Base-by-base conservation (phyloP, 2,113 vertebrate species). In the Crotophaga sulcirostris region DNA sequence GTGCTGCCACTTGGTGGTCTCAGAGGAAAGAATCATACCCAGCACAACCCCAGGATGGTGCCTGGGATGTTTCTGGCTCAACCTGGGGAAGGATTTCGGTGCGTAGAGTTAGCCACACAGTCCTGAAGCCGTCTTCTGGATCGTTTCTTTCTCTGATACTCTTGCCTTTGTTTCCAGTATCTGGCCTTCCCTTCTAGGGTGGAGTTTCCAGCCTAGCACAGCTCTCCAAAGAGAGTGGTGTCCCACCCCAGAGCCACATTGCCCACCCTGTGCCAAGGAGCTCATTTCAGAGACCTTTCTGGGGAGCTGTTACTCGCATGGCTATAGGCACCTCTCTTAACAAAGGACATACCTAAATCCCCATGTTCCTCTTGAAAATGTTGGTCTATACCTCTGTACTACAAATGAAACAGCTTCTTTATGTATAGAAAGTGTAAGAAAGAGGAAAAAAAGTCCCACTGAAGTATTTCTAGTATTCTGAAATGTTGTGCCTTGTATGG, bases 51-150 rank as follows among this genome's bases (percentile, higher is more conserved):
- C 55, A 4, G 38, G 15, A 11, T 5, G 23, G 11, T 18, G 31
- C 16, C 1, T 16, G 54, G 42, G 31, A 13, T 3, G 0, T 34
- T 47, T 29, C 11, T 1, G 3, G 38, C 26, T 2, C 3, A 31
- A 60, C 33, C 49, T 11, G 11, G 29, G 24, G 49, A 36, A 47
- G 60, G 21, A 21, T 25, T 49, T 33, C 0, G 1, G 13, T 51
- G 14, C 13, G 44, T 33, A 52, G 40, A n/a, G 23, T 24, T 42
- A 47, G 29, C n/a, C 64, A 3, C 19, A 1, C 58, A 7, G 36
- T 6, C 16, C 56, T 18, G 33, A 44, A 2, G 23, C 33, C 26
- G 55, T 58, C 42, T 72, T 33, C n/a, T 1, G 0, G 2, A 5
- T 16, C 7, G 17, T 16, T 67, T 45, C 13, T 24, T 69, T 31